Conservation (phyloP, 2,888 invertebrate species). For the Xestoiulus laeticollis region DNA sequence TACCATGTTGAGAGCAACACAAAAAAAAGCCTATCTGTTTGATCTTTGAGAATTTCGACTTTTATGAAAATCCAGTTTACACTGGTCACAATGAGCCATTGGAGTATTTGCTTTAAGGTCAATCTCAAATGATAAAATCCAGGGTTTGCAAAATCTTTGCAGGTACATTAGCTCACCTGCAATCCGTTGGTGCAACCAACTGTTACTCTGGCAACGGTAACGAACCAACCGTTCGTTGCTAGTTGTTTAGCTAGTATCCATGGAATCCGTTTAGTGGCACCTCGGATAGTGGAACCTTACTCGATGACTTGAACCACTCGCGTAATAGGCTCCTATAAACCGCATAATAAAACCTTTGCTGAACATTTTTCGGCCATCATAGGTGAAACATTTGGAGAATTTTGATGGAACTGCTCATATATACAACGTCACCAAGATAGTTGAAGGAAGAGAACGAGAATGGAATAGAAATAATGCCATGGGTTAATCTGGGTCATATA, state of each 20-base stretch:
- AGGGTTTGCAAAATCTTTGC: not conserved
- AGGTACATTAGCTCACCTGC: constrained; percentile 7
- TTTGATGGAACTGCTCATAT: not conserved
- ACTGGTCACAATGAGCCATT: not conserved
- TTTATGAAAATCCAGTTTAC: not conserved
- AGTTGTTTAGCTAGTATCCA: not conserved
- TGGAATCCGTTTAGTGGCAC: not conserved
- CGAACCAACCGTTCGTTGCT: not conserved
- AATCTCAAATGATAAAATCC: not conserved
- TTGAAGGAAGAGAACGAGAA: no score
- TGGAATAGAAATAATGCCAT: no score
- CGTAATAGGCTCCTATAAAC: not conserved
- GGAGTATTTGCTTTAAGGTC: not conserved
- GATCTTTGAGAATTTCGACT: not conserved
- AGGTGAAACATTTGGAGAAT: not conserved
- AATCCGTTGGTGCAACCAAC: constrained; percentile 11
- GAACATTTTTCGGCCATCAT: not conserved
- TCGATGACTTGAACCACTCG: not conserved
- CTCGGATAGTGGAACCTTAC: not conserved
- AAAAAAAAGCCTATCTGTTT: not conserved
- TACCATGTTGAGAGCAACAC: not conserved
- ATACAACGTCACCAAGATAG: not conserved
- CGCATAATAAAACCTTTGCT: not conserved
- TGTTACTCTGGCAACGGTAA: constrained; percentile 26
- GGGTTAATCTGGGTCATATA: no score